Base-by-base conservation (phyloP, 2,113 vertebrate species). In the Cephalopholis sonnerati region DNA sequence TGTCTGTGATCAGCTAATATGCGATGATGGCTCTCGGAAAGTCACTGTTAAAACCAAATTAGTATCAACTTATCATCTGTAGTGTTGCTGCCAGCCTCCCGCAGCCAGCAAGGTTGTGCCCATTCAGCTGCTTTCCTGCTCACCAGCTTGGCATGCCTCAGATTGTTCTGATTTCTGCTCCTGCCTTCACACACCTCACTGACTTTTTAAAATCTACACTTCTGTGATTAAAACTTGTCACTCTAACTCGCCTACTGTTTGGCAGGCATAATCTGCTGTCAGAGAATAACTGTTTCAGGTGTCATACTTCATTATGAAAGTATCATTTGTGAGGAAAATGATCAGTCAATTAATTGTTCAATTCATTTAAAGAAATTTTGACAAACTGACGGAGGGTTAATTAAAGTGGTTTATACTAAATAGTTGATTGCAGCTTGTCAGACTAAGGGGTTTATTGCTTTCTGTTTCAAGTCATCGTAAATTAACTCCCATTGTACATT, bases 111-210 rank as follows among this genome's bases (percentile, higher is more conserved):
- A 18, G 16, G 12, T 17, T 74, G 50, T 51, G 41, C 36, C 29
- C 18, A 51, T 50, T 51, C 7, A 10, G 0, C 79, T 32, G 58
- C 76, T 81, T 80, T 72, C 57, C 58, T 44, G 66, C 41, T 77
- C 53, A 51, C 61, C 48, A 68, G 71, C 84, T 81, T 70, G 69
- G 79, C 84, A 85, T 73, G 71, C 58, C 76, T 82, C 39, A 59
- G 27, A 59, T 29, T 81, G 41, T 48, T 69, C n/a, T 51, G 48
- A 78, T 79, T 70, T 32, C 29, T 50, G 15, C 64, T 18, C 1
- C 54, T 39, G 24, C 25, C 73, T 63, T 36, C 12, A 44, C 74
- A 65, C 57, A 57, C 25, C 41, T 39, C 58, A 54, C 65, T 32
- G 53, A 24, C 54, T 44, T 27, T 70, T 66, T 63, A 0, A 74